phyloP scores from a whole-genome alignment of 2,113 vertebrate genomes.

The Gymnorhina tibicen region DNA sequence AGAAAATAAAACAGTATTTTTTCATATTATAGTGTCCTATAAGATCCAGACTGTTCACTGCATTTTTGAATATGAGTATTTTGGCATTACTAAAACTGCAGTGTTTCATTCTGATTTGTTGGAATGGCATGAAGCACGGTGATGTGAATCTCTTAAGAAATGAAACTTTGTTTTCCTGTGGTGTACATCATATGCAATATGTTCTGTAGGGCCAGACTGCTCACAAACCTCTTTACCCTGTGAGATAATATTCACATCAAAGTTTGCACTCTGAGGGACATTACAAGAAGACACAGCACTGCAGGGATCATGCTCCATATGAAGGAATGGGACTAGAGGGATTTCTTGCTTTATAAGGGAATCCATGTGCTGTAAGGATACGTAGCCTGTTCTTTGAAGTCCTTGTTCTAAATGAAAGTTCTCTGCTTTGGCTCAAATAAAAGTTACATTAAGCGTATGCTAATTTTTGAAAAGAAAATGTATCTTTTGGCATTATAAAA shows the following conservation, averaged over 20 bases:
- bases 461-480: background rate
- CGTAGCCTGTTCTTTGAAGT: background rate
- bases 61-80: background rate
- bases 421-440: background rate
- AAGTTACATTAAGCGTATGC: background rate
- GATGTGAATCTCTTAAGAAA: background rate
- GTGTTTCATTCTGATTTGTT: background rate
- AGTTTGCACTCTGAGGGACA: background rate
- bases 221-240: background rate
- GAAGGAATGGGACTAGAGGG: background rate
- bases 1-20: background rate
- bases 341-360: background rate
- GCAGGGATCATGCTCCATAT: background rate
- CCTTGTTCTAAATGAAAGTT: background rate
- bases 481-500: background rate
- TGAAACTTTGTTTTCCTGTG: background rate
- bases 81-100: background rate
- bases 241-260: background rate
- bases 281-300: background rate
- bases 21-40: background rate
- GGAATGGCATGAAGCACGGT: background rate
- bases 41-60: background rate
- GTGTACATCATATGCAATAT: background rate
- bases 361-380: background rate
- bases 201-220: background rate